These are phyloP conservation scores for Neocrepidodera transversa DNA, from an alignment of 2,888 invertebrate species.

Conservation along the genomic window DNA sequence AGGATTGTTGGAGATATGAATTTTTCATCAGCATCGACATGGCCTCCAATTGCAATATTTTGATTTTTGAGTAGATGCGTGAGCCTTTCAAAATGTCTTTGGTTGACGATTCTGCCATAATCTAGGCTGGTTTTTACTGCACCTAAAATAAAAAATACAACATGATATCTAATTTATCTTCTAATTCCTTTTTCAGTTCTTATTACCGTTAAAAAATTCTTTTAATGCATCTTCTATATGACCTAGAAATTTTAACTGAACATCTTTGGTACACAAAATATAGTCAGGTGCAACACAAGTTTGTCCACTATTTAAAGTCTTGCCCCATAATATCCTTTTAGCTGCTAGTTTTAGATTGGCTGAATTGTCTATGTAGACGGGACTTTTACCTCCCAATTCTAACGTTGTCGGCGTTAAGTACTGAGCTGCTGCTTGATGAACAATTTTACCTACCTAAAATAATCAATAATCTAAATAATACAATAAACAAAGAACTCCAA, in stretches of 20 bases:
- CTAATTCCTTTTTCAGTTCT: too few species aligned
- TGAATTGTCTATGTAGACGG: constrained; percentile 87
- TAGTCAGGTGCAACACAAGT: constrained; percentile 98
- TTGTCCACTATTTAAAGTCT: constrained; percentile 91
- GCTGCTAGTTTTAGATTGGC: constrained; percentile 79
- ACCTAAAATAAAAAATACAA: constrained; percentile 17
- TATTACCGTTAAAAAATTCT: constrained; percentile 86
- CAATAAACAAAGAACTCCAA: not conserved
- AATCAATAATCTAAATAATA: constrained; percentile 4
- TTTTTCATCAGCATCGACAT: constrained; percentile 74
- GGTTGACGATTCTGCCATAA: constrained; percentile 81
- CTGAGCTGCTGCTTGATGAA: constrained; percentile 89
- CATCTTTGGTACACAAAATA: constrained; percentile 79
- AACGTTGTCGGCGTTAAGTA: constrained; percentile 78
- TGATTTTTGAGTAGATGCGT: constrained; percentile 71
- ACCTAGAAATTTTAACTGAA: constrained; percentile 68
- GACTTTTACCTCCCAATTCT: constrained; percentile 82
- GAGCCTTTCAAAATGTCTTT: constrained; percentile 66
- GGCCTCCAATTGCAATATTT: constrained; percentile 80
- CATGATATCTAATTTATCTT: constrained; percentile 51
- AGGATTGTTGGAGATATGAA: constrained; percentile 89
- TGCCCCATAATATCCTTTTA: constrained; percentile 93
- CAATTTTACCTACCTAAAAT: constrained; percentile 78
- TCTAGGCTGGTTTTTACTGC: constrained; percentile 67
- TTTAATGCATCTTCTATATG: constrained; percentile 68